Evolutionary conservation across 1,140 invertebrate genomes (phyloP).

Genomic region (Achroia grisella): DNA sequence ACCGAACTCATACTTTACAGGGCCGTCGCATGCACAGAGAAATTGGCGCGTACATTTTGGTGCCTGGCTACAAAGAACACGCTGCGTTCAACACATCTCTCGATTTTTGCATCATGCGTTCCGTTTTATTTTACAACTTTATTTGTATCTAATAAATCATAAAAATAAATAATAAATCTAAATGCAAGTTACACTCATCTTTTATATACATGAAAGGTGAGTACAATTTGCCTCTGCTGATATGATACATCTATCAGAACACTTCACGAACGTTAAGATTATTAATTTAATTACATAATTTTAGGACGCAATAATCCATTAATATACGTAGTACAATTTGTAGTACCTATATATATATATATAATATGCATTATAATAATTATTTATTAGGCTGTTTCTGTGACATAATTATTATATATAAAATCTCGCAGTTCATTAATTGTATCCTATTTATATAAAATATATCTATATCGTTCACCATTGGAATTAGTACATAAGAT

Average conservation of each 20-base stretch:
- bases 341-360: too few relatives aligned
- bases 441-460: neutral
- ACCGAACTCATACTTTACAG: slow-evolving; percentile 15
- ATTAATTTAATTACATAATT: slow-evolving; percentile 12
- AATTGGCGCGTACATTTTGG: slow-evolving; percentile 31
- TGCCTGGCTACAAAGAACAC: slow-evolving; percentile 34
- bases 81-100: slow-evolving; percentile 28
- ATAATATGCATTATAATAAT: slow-evolving; percentile 11
- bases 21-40: slow-evolving; percentile 44
- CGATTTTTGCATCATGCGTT: slow-evolving; percentile 15
- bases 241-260: too few relatives aligned
- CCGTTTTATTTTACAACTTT: too few relatives aligned
- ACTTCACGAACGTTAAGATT: slow-evolving; percentile 2
- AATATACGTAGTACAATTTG: slow-evolving; percentile 17
- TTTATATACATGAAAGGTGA: too few relatives aligned
- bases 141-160: too few relatives aligned
- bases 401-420: slow-evolving; percentile 9
- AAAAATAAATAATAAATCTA: too few relatives aligned
- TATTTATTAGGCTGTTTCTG: slow-evolving; percentile 6
- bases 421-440: neutral
- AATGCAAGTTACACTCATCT: too few relatives aligned
- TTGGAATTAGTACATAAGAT: too few relatives aligned
- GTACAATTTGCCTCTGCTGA: too few relatives aligned
- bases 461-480: too few relatives aligned
- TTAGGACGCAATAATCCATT: slow-evolving; percentile 22